Base-by-base conservation (phyloP, 2,113 vertebrate species). In the Electrona antarctica region DNA sequence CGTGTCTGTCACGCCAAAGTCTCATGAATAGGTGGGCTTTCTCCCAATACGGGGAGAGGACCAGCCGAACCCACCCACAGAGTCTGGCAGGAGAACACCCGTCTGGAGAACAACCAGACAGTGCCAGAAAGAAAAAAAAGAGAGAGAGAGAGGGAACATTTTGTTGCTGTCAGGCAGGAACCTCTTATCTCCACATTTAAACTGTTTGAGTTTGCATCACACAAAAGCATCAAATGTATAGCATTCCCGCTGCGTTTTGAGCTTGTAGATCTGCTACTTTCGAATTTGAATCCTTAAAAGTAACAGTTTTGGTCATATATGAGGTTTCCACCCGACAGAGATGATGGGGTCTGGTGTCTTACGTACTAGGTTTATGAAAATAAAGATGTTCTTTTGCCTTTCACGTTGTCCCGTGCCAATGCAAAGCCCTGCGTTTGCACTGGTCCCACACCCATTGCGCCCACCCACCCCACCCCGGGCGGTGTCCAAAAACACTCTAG, bases 51-150 rank as follows among this genome's bases (percentile, higher is more conserved):
- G 55, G 45, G 7, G 41, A 50, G 28, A 62, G 41, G 12, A 11
- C 41, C 41, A 41, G 41, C 45, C 1, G 13, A 41, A 41, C 33
- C 57, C 10, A 59, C 56, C 15, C 68, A 58, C 63, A 33, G 8
- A 64, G 41, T 14, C 13, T 60, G 57, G 57, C 57, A 59, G 21
- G 21, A 41, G 33, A 41, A 41, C 21, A 59, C 28, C 2, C 55
- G n/a, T 64, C 45, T 67, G 57, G 68, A 67, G 47, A 68, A 71
- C 29, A 28, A 21, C 52, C 55, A 55, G 63, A 29, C 45, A 46
- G 29, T 52, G 33, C 21, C 13, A 52, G 15, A 41, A 59, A 21
- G 21, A 21, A 9, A 55, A 76, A 64, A 7, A 14, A 1, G 21
- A 29, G 57, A 59, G n/a, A 77, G 59, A 33, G 5, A 41, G 33